These are phyloP conservation scores for Cheiracanthium punctorium DNA, from an alignment of 2,888 invertebrate species.

Conservation along the genomic window DNA sequence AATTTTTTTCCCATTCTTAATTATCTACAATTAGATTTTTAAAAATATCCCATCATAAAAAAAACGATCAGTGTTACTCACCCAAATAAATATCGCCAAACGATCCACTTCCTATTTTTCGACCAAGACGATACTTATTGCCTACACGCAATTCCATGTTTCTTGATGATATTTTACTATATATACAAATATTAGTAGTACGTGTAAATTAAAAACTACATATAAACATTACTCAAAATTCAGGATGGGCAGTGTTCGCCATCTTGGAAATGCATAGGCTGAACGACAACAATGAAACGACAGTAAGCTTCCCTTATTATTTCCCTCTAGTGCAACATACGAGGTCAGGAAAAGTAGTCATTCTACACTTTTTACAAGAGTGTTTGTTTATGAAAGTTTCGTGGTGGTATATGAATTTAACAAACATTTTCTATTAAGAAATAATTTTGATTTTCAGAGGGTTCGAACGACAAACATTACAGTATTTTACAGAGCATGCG, in stretches of 20 bases:
- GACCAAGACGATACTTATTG: conserved; percentile 97
- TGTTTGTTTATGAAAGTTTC: neutral
- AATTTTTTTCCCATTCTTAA: too few relatives aligned
- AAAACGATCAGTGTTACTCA: conserved; percentile 48
- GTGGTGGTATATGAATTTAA: neutral
- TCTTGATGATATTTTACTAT: conserved; percentile 77
- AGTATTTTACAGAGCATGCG: conserved; percentile 60
- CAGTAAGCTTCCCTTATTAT: conserved; percentile 62
- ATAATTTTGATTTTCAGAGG: conserved; percentile 59
- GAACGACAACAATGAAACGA: conserved; percentile 62
- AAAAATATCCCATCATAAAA: too few relatives aligned
- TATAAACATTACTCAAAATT: conserved; percentile 39
- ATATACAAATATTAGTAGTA: conserved; percentile 15
- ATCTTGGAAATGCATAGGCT: conserved; percentile 59
- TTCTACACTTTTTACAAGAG: conserved; percentile 28
- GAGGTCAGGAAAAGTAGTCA: conserved; percentile 33
- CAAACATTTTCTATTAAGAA: conserved; percentile 37
- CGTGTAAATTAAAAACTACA: neutral
- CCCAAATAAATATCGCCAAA: conserved; percentile 99
- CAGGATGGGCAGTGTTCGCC: conserved; percentile 65
- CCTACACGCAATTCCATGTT: conserved; percentile 82
- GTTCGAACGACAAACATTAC: conserved; percentile 41
- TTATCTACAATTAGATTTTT: too few relatives aligned
- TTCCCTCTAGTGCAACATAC: conserved; percentile 42
- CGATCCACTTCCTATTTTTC: conserved; percentile 99